Evolutionary conservation across 2,888 invertebrate species (phyloP), one percentile per base, ranked within the genome.

Genomic region (Eristalis tenax): DNA sequence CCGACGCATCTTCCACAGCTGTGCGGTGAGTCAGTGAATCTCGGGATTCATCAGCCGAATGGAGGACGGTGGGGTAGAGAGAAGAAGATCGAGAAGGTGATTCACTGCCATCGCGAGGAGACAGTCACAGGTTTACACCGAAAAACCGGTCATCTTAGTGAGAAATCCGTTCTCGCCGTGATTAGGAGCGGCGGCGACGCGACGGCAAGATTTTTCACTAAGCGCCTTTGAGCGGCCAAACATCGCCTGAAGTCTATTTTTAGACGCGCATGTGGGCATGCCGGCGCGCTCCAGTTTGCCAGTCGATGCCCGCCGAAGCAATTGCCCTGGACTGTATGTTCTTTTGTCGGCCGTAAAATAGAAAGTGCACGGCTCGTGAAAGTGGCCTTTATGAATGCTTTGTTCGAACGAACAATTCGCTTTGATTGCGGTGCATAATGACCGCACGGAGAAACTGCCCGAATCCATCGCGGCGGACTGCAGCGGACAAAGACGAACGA

Each of bases 351-450:
- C 18, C 28, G 22, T 61, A 69, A 77, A 63, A 63, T 69, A 77
- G 76, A 77, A 77, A 77, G 76, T 77, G 76, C 18, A 32, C 59
- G 8, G 76, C 76, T 43, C 43, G 68, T 77, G 68, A 77, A 68
- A 68, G 76, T 69, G 61, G 76, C 61, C 61, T 77, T 77, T 69
- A 26, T 43, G 66, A 28, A 8, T 22, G 43, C 11, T 66, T 22
- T 38, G 40, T 66, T 26, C 15, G 22, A 22, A 13, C 50, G 32
- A 5, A 69, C 43, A 77, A 61, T 66, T 59, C 28, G 22, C 10
- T 28, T 59, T 68, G 66, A 76, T 76, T 76, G 38, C 26, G 26
- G n/a, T 26, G 15, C 22, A 38, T 18, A 65, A 32, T 22, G 64
- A 11, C 35, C 35, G 18, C n/a, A 56, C 22, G 56, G 59, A 59